Evolutionary conservation across 2,888 invertebrate genomes (phyloP), one percentile per base, ranked within the genome.

Genomic region (Parnassius apollo): DNA sequence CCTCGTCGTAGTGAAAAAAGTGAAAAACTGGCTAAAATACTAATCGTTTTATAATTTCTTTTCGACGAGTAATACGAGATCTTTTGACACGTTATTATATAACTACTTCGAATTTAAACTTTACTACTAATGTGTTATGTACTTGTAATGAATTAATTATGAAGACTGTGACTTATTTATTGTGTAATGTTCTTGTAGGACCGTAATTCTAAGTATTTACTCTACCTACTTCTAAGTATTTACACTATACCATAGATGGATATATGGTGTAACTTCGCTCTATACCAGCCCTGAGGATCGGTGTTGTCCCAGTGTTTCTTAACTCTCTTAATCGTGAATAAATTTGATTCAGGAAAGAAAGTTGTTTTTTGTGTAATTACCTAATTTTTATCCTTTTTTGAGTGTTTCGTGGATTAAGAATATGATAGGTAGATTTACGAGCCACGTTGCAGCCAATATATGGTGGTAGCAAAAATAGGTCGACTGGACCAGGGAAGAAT

Each of bases 161-260:
- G 66, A 76, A 79, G 78, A 79, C 79, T 77, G 76, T 70, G 45
- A 71, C 74, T 71, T 70, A 70, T 74, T 74, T 74, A 68, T 69
- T 72, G 73, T 72, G 54, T 72, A 71, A 68, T 71, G 68, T 71
- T 74, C 65, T 61, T 64, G 67, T 73, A 70, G 66, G 67, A 65
- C 62, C 66, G 62, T 67, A 61, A 68, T 59, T 58, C 59, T 54
- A 62, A 50, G 49, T 65, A 51, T 68, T 61, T 65, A 63, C 63
- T 59, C 61, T 59, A 59, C 64, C 57, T 65, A 57, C 53, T 22
- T 65, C n/a, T n/a, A n/a, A n/a, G 7, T 25, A 61, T 66, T 66
- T 64, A 68, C 65, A n/a, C 60, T 68, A 59, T 69, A 68, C 62
- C 61, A 57, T 71, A 66, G 59, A 66, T 66, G 60, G 18, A 67